A percentile compares a stretch with the other conserved stretches of the same genome.
phyloP scores from a whole-genome alignment of 2,113 vertebrate species.

The Tangachromis dhanisi region DNA sequence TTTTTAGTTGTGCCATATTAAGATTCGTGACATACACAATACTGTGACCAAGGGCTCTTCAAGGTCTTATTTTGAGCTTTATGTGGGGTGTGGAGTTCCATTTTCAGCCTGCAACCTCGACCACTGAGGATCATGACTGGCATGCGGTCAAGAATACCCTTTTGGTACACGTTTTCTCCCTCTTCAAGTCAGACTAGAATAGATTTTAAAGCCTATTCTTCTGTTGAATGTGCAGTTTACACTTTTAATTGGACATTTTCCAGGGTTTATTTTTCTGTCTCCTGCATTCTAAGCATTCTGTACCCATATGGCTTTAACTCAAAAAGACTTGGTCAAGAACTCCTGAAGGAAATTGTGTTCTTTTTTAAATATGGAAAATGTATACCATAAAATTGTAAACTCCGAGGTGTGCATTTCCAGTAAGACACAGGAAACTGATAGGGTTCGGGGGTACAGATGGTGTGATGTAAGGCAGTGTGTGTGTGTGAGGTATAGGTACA shows the following conservation, averaged over 20 bases:
- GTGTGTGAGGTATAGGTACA: rapidly evolving
- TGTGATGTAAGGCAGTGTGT: neutral
- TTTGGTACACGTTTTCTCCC: constrained; percentile 14
- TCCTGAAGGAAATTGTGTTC: neutral
- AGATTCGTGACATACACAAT: constrained; percentile 9
- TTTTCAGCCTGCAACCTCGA: constrained; percentile 36
- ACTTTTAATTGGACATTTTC: neutral
- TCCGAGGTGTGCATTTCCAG: neutral
- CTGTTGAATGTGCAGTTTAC: neutral
- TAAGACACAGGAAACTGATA: neutral
- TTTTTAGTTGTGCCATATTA: constrained; percentile 12
- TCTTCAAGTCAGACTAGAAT: constrained; percentile 16
- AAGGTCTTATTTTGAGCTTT: constrained; percentile 56
- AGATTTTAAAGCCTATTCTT: constrained; percentile 35
- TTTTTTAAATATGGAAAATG: neutral
- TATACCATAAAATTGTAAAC: neutral
- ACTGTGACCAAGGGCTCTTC: constrained; percentile 8
- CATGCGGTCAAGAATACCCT: constrained; percentile 48
- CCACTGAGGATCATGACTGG: constrained; percentile 38
- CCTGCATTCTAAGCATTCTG: neutral
- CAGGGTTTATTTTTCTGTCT: neutral
- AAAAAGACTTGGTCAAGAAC: neutral
- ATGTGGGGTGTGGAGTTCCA: constrained; percentile 53
- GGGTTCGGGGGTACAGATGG: neutral
- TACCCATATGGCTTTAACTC: neutral